Conservation (phyloP, 2,888 invertebrate species). For the Nomada ruficornis region DNA sequence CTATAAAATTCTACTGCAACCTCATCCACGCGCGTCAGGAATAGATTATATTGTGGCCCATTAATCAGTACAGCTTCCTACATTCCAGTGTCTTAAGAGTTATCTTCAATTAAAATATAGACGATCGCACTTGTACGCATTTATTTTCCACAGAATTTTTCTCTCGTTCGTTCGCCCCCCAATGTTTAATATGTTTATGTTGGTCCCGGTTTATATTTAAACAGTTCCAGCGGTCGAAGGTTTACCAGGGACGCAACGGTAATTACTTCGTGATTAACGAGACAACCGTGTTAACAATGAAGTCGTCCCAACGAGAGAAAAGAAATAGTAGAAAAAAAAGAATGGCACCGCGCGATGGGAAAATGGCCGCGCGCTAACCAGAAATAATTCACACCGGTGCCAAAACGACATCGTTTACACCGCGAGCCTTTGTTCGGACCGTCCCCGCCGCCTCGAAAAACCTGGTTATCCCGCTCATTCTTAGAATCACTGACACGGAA, state of each 20-base stretch:
- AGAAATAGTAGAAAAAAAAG: not conserved
- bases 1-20: no score
- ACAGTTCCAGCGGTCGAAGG: not conserved
- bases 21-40: no score
- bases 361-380: constrained; percentile 4
- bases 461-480: constrained; percentile 40
- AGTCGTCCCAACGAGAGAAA: not conserved
- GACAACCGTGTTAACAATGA: not conserved
- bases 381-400: constrained; percentile 57
- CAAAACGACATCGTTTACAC: constrained; percentile 58
- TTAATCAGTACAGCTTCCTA: no score
- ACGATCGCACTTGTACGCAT: no score
- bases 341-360: not conserved
- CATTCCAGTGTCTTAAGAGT: no score
- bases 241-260: not conserved
- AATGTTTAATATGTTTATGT: no score
- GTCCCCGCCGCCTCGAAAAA: constrained; percentile 4
- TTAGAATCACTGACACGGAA: constrained; percentile 73
- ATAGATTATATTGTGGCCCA: no score
- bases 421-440: constrained; percentile 46
- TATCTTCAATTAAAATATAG: no score
- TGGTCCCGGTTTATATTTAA: no score
- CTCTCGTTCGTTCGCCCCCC: no score
- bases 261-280: not conserved
- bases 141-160: no score